Base-by-base conservation (phyloP, 2,113 vertebrate species). In the Eublepharis macularius region DNA sequence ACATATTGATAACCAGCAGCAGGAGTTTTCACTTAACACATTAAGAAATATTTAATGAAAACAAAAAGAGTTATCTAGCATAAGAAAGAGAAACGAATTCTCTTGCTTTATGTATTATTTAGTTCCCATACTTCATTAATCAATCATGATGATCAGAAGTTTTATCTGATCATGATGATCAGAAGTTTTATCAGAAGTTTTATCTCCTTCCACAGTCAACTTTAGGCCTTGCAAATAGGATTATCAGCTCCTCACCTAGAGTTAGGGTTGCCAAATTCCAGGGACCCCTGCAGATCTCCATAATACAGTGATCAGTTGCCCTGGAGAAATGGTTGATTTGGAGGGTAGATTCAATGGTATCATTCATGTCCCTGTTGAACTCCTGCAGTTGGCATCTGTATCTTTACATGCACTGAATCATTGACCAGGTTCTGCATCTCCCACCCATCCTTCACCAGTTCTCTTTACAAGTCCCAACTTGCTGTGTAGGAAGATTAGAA, bases 21-120 rank as follows among this genome's bases (percentile, higher is more conserved):
- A 82, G 88, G 88, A 89, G 82, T 78, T 93, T 92, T 84, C 90
- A 70, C 78, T 93, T 92, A 94, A 90, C 89, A 73, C 90, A 34
- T 91, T 91, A 93, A 88, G 80, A 82, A 80, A 91, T 91, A 91
- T 90, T 76, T 92, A 93, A 93, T 95, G 90, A 92, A 93, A 94
- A 87, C 66, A 84, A 86, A 86, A 78, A 47, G 84, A 94, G 93
- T 92, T 89, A 85, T 89, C 90, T 92, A 84, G 91, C 83, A 90
- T 85, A 83, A 92, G 45, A 89, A 85, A 89, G 70, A 87, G 0
- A 7, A 43, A 87, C 91, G 86, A 57, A 80, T 43, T 26, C 17
- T 39, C 17, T 11, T 26, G 10, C 26, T 73, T 73, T 73, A 39
- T 26, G 12, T 11, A 7, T 10, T 41, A 12, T 26, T 73, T 43